Evolutionary conservation across 2,113 vertebrate species (phyloP).

Genomic region (Eptesicus fuscus): DNA sequence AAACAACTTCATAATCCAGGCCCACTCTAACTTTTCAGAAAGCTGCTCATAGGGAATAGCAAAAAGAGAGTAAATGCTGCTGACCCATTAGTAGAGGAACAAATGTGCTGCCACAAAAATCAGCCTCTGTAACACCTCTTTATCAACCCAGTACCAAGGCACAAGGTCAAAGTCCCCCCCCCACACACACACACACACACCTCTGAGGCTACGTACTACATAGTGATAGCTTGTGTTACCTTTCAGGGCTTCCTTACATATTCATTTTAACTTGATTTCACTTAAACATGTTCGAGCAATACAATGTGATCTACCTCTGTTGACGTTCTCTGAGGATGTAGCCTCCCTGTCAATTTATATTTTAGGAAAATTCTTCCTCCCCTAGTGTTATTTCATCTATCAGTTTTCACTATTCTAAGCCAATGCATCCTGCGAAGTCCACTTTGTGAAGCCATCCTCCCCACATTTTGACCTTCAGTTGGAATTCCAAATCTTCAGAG

Average conservation of each 20-base stretch:
- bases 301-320: neutral
- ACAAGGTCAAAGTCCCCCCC: too few relatives aligned
- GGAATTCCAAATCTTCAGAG: neutral
- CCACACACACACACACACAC: too few relatives aligned
- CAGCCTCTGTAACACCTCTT: neutral
- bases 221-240: neutral
- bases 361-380: neutral
- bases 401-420: neutral
- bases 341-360: neutral
- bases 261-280: neutral
- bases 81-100: neutral
- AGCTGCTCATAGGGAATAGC: neutral
- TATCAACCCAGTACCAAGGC: neutral
- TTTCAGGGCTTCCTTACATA: neutral
- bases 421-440: neutral
- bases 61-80: neutral
- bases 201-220: neutral
- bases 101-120: neutral
- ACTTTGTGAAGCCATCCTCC: neutral
- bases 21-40: constrained; percentile 1
- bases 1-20: neutral
- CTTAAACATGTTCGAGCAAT: neutral
- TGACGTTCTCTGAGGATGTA: neutral
- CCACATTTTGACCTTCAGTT: neutral
- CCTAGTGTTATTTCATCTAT: neutral